These are phyloP conservation scores for Asarcornis scutulata DNA, from an alignment of 2,113 vertebrate genomes.

Conservation along the genomic window DNA sequence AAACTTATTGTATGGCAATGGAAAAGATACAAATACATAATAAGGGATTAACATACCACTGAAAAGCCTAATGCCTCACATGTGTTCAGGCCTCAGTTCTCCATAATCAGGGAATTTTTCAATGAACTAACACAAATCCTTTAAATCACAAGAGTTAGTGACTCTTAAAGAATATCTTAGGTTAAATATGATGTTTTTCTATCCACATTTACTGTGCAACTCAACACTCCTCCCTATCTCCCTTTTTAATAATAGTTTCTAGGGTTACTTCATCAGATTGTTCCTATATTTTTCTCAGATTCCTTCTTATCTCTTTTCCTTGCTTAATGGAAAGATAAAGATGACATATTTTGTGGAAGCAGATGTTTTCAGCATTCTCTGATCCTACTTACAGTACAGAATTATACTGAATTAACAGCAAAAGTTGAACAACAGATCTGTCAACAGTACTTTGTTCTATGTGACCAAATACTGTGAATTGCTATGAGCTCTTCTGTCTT, in stretches of 20 bases:
- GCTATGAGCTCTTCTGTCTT: neutral
- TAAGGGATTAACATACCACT: conserved; percentile 54
- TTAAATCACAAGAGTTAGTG: conserved; percentile 11
- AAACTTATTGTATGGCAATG: conserved; percentile 23
- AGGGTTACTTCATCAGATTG: neutral
- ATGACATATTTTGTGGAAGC: neutral
- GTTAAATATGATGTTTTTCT: neutral
- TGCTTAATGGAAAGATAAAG: neutral
- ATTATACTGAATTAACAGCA: neutral
- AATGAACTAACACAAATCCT: conserved; percentile 53
- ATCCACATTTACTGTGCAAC: neutral
- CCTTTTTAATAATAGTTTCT: neutral
- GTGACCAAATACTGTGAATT: neutral
- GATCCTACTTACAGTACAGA: neutral
- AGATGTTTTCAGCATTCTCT: neutral
- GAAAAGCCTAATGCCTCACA: conserved; percentile 44
- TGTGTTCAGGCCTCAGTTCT: conserved; percentile 36
- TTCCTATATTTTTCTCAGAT: neutral
- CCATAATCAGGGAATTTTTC: conserved; percentile 51
- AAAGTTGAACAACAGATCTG: neutral
- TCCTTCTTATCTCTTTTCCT: neutral
- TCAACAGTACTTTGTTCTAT: neutral
- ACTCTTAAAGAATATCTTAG: neutral
- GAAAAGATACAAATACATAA: conserved; percentile 23
- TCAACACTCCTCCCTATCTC: neutral